phyloP scores from a whole-genome alignment of 1,140 invertebrate species.

The Venturia canescens region DNA sequence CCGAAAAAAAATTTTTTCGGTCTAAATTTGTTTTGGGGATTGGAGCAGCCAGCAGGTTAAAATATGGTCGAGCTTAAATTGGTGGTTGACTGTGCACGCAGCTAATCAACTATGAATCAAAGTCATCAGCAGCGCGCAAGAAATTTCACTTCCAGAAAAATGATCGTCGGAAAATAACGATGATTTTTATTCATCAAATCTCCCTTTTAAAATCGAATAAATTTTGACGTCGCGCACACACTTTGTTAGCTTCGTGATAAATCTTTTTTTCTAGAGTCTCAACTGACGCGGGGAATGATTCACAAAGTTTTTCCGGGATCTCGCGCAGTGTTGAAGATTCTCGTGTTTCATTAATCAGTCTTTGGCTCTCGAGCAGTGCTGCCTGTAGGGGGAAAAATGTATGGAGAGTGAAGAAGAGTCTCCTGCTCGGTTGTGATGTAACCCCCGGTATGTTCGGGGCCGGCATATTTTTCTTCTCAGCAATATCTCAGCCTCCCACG shows the following conservation, averaged over 20 bases:
- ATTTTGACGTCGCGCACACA: neutral
- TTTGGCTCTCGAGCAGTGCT: conserved; percentile 60
- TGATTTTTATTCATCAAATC: no score
- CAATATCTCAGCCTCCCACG: conserved; percentile 65
- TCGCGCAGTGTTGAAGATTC: conserved; percentile 26
- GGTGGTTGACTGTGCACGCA: neutral
- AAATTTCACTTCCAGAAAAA: no score
- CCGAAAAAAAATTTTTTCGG: neutral
- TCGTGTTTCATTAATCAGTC: conserved; percentile 62
- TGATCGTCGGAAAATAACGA: no score
- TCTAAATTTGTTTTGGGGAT: neutral
- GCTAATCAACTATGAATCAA: neutral
- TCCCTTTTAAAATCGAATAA: no score
- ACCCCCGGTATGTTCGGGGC: conserved; percentile 53
- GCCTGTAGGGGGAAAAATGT: neutral
- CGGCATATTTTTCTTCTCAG: conserved; percentile 67
- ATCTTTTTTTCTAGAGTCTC: neutral
- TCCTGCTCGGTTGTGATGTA: conserved; percentile 61
- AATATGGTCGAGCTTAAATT: neutral
- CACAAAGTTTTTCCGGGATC: conserved; percentile 40
- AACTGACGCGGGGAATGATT: conserved; percentile 15
- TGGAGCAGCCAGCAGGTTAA: neutral
- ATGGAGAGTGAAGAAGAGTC: conserved; percentile 1
- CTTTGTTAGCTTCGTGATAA: neutral
- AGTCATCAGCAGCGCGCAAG: no score